Evolutionary conservation across 2,113 vertebrate genomes (phyloP).

Genomic region (Colinus virginianus): DNA sequence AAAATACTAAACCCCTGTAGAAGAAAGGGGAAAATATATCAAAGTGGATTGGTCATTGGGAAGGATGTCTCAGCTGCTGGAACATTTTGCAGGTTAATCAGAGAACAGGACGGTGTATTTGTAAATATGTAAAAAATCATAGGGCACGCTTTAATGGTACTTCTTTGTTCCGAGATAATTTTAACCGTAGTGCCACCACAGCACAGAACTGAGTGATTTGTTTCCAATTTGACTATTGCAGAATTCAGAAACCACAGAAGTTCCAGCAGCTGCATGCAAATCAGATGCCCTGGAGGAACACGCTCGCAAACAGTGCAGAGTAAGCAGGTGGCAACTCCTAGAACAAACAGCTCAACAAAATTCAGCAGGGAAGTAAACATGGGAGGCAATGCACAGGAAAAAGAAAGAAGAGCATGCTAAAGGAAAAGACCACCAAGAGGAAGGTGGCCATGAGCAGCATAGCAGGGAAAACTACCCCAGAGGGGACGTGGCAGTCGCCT

Average conservation of each 20-base stretch:
- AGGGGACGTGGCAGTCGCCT: neutral
- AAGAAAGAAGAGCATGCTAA: rapidly evolving
- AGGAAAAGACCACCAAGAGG: neutral
- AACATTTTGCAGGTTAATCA: neutral
- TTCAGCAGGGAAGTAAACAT: neutral
- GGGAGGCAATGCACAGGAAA: neutral
- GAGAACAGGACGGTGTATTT: neutral
- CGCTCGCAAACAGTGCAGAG: neutral
- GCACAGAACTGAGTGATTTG: constrained; percentile 24
- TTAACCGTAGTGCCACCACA: neutral
- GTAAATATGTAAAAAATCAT: neutral
- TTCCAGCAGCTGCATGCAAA: constrained; percentile 69
- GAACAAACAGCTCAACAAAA: neutral
- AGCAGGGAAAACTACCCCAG: neutral
- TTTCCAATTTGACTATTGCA: constrained; percentile 68
- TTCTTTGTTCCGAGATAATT: constrained; percentile 6
- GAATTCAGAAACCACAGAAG: constrained; percentile 47
- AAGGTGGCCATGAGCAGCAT: neutral
- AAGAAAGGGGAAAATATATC: neutral
- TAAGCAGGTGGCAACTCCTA: constrained; percentile 9
- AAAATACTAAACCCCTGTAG: neutral
- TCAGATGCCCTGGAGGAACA: constrained; percentile 13
- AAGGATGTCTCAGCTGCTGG: neutral
- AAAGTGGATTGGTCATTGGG: too few relatives aligned
- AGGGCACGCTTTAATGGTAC: neutral